phyloP scores from a whole-genome alignment of 2,888 invertebrate genomes.

The Dimorphilus gyrociliatus region DNA sequence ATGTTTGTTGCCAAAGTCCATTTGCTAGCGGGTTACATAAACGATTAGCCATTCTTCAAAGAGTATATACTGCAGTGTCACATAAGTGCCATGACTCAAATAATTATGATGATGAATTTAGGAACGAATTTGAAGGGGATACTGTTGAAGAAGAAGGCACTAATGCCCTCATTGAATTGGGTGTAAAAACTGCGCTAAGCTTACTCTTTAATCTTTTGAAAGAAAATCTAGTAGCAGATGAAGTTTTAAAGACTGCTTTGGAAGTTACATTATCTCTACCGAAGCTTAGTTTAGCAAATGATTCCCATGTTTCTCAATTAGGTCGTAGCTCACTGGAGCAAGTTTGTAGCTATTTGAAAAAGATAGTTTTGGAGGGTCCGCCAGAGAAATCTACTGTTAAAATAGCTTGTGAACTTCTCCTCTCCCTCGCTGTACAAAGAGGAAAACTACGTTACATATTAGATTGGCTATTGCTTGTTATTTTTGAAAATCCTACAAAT shows the following conservation, averaged over 20 bases:
- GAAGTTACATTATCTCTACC: constrained; percentile 44
- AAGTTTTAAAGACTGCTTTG: constrained; percentile 45
- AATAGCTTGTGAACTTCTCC: constrained; percentile 42
- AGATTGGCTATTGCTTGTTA: constrained; percentile 44
- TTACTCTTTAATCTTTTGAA: constrained; percentile 45
- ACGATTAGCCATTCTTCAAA: constrained; percentile 43
- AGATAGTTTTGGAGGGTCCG: constrained; percentile 42
- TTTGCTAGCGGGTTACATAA: constrained; percentile 45
- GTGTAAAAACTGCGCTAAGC: constrained; percentile 47
- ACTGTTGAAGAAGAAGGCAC: constrained; percentile 16
- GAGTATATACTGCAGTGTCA: constrained; percentile 45
- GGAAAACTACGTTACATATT: constrained; percentile 45
- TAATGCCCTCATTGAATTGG: constrained; percentile 47
- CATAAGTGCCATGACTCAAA: constrained; percentile 41
- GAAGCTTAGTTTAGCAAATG: constrained; percentile 46
- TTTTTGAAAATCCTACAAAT: not conserved
- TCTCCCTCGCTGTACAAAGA: constrained; percentile 46
- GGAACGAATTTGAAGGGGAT: not conserved
- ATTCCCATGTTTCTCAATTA: constrained; percentile 42
- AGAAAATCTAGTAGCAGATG: constrained; percentile 45
- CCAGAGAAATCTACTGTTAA: constrained; percentile 41
- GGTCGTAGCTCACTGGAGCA: constrained; percentile 42
- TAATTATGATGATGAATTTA: constrained; percentile 3
- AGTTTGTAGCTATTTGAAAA: constrained; percentile 43
- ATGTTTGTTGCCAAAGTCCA: constrained; percentile 44